A percentile compares a stretch with the other conserved stretches of the same genome.
These are phyloP conservation scores for Oreochromis tanganicae DNA, from an alignment of 2,113 vertebrate species.

Conservation along the genomic window DNA sequence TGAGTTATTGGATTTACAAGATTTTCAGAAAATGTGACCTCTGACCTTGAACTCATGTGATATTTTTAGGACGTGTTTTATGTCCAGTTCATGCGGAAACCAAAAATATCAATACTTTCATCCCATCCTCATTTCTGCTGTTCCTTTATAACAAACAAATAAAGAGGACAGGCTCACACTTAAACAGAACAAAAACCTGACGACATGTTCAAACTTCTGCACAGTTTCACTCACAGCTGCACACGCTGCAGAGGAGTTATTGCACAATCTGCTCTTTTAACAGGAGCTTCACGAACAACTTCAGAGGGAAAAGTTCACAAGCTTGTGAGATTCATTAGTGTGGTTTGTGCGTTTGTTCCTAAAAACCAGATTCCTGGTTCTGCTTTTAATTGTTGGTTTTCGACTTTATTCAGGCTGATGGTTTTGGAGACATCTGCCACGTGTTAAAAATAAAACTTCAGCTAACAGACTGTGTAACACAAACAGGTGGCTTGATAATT, in stretches of 20 bases:
- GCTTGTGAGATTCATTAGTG: not conserved
- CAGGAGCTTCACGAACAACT: not conserved
- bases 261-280: not conserved
- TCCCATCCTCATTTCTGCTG: rapidly evolving
- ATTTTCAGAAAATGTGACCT: not conserved
- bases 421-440: not conserved
- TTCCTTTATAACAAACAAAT: not conserved
- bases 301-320: not conserved
- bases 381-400: not conserved
- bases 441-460: not conserved
- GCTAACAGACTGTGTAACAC: not conserved
- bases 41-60: not conserved
- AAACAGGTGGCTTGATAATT: not conserved
- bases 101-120: not conserved
- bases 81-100: not conserved
- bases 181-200: rapidly evolving
- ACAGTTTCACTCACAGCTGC: not conserved
- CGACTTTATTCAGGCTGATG: not conserved
- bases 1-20: not conserved
- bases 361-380: not conserved
- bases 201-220: not conserved
- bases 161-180: rapidly evolving
- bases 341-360: not conserved
- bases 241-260: not conserved
- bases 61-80: not conserved